Evolutionary conservation across 2,888 invertebrate genomes (phyloP).

Genomic region (Eupithecia abbreviata): DNA sequence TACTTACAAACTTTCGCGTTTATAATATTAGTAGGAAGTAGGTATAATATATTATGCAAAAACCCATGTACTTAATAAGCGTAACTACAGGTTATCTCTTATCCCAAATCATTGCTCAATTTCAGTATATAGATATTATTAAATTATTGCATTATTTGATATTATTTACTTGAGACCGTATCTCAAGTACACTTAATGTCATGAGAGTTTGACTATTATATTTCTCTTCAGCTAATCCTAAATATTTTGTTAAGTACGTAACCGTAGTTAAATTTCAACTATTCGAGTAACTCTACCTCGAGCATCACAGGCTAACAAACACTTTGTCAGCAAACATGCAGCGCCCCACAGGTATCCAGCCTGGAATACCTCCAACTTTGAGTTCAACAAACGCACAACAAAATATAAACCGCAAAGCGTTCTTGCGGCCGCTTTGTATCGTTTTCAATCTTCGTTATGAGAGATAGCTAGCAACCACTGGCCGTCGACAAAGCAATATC

Average conservation of each 20-base stretch:
- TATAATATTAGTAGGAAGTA: too few relatives aligned
- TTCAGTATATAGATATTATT: not conserved
- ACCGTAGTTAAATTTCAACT: conserved; percentile 5
- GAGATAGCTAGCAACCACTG: conserved; percentile 68
- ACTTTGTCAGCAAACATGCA: conserved; percentile 37
- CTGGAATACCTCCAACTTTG: conserved; percentile 43
- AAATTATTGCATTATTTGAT: not conserved
- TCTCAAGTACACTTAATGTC: too few relatives aligned
- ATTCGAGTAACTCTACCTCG: not conserved
- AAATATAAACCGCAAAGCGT: conserved; percentile 77
- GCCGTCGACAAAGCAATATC: conserved; percentile 75
- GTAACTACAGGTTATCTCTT: not conserved
- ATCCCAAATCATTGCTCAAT: not conserved
- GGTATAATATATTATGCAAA: too few relatives aligned
- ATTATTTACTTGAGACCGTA: not conserved
- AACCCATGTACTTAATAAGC: not conserved
- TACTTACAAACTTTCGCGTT: too few relatives aligned
- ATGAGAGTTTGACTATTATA: not conserved
- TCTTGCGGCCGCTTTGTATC: conserved; percentile 78
- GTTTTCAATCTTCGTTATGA: conserved; percentile 77
- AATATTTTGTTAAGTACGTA: not conserved
- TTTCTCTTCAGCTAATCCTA: not conserved
- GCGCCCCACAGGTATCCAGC: conserved; percentile 48
- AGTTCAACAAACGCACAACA: conserved; percentile 50
- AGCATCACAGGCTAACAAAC: conserved; percentile 20